phyloP scores from a whole-genome alignment of 2,797 vertebrate genomes.

The Cossypha caffra region DNA sequence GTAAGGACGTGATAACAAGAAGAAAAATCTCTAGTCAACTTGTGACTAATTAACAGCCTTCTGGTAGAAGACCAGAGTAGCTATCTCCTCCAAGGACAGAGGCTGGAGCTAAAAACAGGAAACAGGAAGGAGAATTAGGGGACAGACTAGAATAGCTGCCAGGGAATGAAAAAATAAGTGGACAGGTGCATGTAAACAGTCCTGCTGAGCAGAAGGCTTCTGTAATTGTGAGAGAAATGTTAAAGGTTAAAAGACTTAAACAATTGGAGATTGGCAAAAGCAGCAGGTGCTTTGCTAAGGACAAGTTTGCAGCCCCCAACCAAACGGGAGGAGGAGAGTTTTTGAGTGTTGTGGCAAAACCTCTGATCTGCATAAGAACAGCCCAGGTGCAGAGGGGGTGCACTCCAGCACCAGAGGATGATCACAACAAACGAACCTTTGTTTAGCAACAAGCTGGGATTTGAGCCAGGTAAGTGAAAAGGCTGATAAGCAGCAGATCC shows the following conservation, averaged over 20 bases:
- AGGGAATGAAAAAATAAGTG: background rate
- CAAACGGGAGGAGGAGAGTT: accelerated
- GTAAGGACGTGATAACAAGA: background rate
- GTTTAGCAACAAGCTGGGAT: background rate
- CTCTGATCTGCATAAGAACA: background rate
- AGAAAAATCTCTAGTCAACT: background rate
- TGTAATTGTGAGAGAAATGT: background rate
- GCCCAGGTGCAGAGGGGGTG: background rate
- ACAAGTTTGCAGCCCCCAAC: background rate
- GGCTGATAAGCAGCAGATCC: background rate
- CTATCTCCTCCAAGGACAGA: background rate
- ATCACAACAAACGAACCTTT: background rate
- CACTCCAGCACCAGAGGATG: accelerated
- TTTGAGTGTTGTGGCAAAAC: background rate
- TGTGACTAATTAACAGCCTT: background rate
- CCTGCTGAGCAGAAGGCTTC: background rate
- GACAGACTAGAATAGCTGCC: background rate
- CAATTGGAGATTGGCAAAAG: background rate
- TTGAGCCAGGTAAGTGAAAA: background rate
- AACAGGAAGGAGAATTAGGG: background rate
- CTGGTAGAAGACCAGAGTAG: background rate
- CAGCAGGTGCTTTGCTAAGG: background rate
- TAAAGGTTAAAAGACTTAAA: background rate
- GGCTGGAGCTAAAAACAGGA: background rate
- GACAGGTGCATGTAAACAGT: background rate